A percentile compares a stretch with the other conserved stretches of the same genome.
Conservation (phyloP, 2,797 vertebrate species). For the Hippocampus kuda region DNA sequence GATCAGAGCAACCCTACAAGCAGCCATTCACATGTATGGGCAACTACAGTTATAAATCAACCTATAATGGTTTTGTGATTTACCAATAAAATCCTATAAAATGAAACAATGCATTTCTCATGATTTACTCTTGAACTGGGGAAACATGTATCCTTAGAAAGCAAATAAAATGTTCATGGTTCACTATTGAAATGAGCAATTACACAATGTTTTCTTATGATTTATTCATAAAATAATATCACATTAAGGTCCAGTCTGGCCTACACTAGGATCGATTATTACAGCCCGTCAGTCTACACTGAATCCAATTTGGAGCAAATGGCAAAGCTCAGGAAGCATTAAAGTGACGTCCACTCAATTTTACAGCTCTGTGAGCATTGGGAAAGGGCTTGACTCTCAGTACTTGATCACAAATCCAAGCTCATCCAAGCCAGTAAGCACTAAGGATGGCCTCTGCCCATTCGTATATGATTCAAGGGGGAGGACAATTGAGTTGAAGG, state of each 20-base stretch:
- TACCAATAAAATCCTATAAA: too few species aligned
- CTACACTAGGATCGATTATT: neutral
- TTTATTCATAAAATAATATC: neutral
- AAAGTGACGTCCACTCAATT: conserved; percentile 31
- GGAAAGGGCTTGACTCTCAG: conserved; percentile 25
- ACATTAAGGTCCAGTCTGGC: neutral
- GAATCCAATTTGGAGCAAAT: conserved; percentile 8
- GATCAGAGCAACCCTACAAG: too few species aligned
- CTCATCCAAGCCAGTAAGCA: conserved; percentile 27
- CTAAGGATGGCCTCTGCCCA: conserved; percentile 33
- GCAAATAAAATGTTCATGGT: neutral
- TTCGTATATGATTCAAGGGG: conserved; percentile 25
- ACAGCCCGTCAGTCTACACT: neutral
- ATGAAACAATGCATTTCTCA: too few species aligned
- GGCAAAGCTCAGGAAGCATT: conserved; percentile 19
- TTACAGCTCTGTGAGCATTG: conserved; percentile 21
- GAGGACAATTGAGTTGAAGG: conserved; percentile 16
- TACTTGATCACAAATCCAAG: conserved; percentile 21
- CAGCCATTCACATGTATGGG: too few species aligned
- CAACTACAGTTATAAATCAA: too few species aligned
- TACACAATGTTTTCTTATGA: neutral
- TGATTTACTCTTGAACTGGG: too few species aligned
- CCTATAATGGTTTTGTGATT: too few species aligned
- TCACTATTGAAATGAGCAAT: neutral
- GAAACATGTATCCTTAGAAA: neutral